Base-by-base conservation (phyloP, 37 sponge, comb jelly and placozoan species). In the Beroe forskalii region DNA sequence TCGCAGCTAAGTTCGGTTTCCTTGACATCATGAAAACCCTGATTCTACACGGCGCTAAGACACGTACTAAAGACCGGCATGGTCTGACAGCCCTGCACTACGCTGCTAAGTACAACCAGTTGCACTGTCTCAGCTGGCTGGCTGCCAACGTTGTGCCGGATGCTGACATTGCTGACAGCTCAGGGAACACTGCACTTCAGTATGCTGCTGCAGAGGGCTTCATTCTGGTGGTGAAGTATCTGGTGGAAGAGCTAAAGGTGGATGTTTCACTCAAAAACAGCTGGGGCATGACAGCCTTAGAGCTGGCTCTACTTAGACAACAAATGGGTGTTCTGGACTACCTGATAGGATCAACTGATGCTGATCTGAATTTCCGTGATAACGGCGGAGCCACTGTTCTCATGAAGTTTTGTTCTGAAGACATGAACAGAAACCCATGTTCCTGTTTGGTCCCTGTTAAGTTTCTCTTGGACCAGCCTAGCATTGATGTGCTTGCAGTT, bases 51-150 rank as follows among this genome's bases (percentile, higher is more conserved):
- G 86, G 86, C 12, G 86, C 60, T 24, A 80, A 80, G 31, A 44
- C 60, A 6, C 48, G 86, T 3, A 4, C 55, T 22, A 80, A 80
- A 27, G 86, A 80, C 86, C 12, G 86, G 86, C 86, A 80, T 41
- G 86, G 86, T 44, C 31, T 80, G 41, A 41, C 60, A 80, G 86
- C 86, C 4, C 41, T 80, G 22, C 86, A 80, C 31, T 44, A 80
- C 60, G 86, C 86, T 14, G 86, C 86, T 20, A 80, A 80, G 33
- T 80, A 43, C 86, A 80, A 80, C 60, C 86, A 80, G 60, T 55
- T 80, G 24, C 86, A 80, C 22, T 80, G 86, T 25, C 55, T 80
- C 55, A 80, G 86, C 33, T 80, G 86, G 86, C 86, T 80, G 1
- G 86, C 86, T 43, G 86, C 86, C 44, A 17, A 80, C 60, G 27